A percentile compares a stretch with the other conserved stretches of the same genome.
Evolutionary conservation across 2,888 invertebrate genomes (phyloP).

Genomic region (Eucera pruinosa): DNA sequence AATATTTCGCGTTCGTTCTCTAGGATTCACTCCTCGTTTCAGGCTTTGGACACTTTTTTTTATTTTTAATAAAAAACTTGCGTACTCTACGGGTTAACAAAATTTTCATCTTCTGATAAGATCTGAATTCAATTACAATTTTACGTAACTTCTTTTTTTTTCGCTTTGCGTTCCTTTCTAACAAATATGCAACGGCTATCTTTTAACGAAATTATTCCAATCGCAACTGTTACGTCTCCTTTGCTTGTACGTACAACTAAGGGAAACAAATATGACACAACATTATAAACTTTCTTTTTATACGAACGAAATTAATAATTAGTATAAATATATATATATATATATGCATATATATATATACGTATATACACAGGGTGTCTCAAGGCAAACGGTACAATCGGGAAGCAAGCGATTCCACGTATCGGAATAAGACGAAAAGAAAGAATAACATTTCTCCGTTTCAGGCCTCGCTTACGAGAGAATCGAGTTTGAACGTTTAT

Average conservation of each 20-base stretch:
- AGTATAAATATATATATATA: conserved; percentile 40
- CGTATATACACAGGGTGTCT: too few relatives aligned
- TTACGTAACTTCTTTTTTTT: too few relatives aligned
- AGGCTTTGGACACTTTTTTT: conserved; percentile 55
- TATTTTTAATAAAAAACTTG: conserved; percentile 25
- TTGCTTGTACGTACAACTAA: conserved; percentile 10
- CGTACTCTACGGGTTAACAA: conserved; percentile 39
- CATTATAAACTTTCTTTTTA: conserved; percentile 32
- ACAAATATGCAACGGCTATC: too few relatives aligned
- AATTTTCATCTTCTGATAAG: conserved; percentile 7
- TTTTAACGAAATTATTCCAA: conserved; percentile 10
- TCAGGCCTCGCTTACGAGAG: too few relatives aligned
- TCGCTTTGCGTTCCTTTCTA: too few relatives aligned
- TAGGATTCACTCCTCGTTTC: conserved; percentile 30
- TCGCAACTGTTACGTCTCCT: conserved; percentile 20
- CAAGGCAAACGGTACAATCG: too few relatives aligned
- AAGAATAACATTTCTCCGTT: too few relatives aligned
- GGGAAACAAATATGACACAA: conserved; percentile 30
- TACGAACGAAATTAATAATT: conserved; percentile 47
- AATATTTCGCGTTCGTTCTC: conserved; percentile 9
- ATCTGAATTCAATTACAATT: conserved; percentile 17
- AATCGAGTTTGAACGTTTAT: too few relatives aligned
- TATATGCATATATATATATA: too few relatives aligned
- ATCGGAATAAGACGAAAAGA: too few relatives aligned
- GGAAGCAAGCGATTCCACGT: too few relatives aligned